Base-by-base conservation (phyloP, 2,888 invertebrate genomes). In the Philereme vetulata region DNA sequence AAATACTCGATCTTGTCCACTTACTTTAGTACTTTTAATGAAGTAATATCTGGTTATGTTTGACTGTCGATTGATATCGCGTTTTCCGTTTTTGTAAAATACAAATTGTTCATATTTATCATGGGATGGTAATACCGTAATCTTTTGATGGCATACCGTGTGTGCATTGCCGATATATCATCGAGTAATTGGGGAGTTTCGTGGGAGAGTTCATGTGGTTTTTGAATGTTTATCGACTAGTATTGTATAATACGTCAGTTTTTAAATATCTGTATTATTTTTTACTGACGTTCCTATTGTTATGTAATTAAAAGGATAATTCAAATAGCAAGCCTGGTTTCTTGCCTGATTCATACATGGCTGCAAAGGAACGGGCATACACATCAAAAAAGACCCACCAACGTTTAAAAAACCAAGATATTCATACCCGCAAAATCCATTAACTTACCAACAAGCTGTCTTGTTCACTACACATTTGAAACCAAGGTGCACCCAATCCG, bases 401-500 rank as follows among this genome's bases (percentile, higher is more conserved):
- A 10, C 0, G 21, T 45, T 9, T 56, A 70, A 75, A 75, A 74
- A 78, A 73, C 65, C 61, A 58, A 70, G 72, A 74, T 66, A 71
- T 68, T 64, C 70, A 71, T 68, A 75, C 74, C 71, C 70, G 72
- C 70, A 72, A 77, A 78, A 82, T 82, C 80, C 82, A 82, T 84
- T 84, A 82, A 77, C 74, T 64, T 64, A 70, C 72, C 71, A 72
- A 78, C 71, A 56, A 62, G 75, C 74, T 81, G 78, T 81, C 80
- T 75, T 72, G 69, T 72, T 64, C 71, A 71, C 72, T 69, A 67
- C 64, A 60, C 62, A 64, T 63, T 64, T 62, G 58, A 50, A 65
- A 64, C 68, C 53, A 67, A 70, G 72, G 72, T 72, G 81, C 77
- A 76, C 77, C 74, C 86, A 80, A 86, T 87, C 85, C 80, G 85